Percentiles rank a stretch among this genome's conserved stretches.
These are phyloP conservation scores for Meleagris gallopavo DNA, from an alignment of 2,113 vertebrate genomes.

Conservation along the genomic window DNA sequence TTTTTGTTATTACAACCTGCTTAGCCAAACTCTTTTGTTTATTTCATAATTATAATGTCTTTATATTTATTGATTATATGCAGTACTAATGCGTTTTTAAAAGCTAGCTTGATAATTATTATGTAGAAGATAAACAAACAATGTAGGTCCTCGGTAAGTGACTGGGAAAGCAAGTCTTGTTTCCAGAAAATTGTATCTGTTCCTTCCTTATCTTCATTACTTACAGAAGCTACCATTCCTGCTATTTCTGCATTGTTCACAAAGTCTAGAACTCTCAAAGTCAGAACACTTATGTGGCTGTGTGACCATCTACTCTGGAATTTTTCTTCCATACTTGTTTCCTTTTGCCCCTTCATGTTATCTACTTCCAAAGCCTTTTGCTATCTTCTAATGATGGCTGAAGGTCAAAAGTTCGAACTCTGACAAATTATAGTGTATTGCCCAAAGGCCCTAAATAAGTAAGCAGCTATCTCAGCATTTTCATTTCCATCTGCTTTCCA, in stretches of 20 bases:
- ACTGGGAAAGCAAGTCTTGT: background rate
- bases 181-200: background rate
- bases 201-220: background rate
- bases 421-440: background rate
- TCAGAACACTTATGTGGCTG: rapidly evolving
- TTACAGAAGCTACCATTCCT: background rate
- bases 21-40: too few relatives aligned
- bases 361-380: background rate
- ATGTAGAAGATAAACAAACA: background rate
- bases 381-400: background rate
- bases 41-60: too few relatives aligned
- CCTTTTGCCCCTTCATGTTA: rapidly evolving
- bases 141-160: background rate
- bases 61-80: too few relatives aligned
- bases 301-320: background rate
- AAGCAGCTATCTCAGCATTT: background rate
- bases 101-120: background rate
- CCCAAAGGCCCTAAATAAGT: background rate
- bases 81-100: background rate
- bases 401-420: background rate
- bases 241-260: rapidly evolving
- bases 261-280: background rate
- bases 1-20: too few relatives aligned
- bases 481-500: background rate
- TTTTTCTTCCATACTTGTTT: background rate